Evolutionary conservation across 2,113 vertebrate species (phyloP), one percentile per base, ranked within the genome.

Genomic region (Malurus alboscapulatus): DNA sequence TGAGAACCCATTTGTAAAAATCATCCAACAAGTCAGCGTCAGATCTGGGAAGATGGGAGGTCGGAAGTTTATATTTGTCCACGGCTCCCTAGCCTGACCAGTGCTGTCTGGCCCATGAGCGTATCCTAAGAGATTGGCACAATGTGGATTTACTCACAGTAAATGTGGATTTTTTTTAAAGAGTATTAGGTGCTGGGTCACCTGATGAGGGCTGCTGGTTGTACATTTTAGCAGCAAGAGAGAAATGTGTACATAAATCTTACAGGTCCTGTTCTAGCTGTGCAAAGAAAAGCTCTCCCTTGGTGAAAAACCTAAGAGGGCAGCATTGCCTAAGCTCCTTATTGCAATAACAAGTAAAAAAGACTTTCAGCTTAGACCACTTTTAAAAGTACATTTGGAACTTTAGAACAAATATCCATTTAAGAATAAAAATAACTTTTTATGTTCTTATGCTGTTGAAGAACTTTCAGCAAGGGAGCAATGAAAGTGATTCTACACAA

Each of bases 1-100:
- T 29, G 74, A 51, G 47, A 87, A 74, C 5, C 0, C 0, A 36
- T 42, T 68, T 81, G 6, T 0, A 2, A 77, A 75, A 59, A 50
- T 44, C 29, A 68, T 53, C 61, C 51, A 72, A n/a, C 10, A 81
- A 73, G 8, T 36, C 50, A 78, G 65, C 48, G 85, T 66, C 30
- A 55, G 47, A 61, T 50, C 36, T 32, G 53, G 68, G 57, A 67
- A 77, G 29, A 55, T 3, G 12, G 14, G 24, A 71, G 15, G 27
- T 53, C 63, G 80, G 10, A 26, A 47, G 32, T 9, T 51, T 27
- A 2, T 40, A 26, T 47, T 66, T 88, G 32, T 45, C 44, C 26
- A 34, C 10, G 68, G 27, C 42, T 83, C 63, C 34, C 14, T 32
- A 50, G 17, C 17, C 47, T 62, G 48, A 53, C 21, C 38, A 25